phyloP scores from a whole-genome alignment of 2,797 vertebrate genomes.

The Myotis findleyi region DNA sequence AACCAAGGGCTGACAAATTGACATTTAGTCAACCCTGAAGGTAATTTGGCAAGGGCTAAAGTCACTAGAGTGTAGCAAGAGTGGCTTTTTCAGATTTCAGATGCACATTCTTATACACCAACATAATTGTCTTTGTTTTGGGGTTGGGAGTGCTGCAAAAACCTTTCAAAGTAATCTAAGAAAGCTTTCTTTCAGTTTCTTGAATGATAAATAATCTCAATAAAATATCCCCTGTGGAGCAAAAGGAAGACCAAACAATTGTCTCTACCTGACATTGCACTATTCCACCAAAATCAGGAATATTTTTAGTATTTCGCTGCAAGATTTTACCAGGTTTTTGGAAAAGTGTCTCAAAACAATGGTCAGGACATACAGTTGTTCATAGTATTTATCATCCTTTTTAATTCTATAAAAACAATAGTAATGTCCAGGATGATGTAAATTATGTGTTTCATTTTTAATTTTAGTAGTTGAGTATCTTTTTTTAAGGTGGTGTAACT shows the following conservation, averaged over 20 bases:
- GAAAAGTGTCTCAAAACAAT: not conserved
- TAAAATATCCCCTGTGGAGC: not conserved
- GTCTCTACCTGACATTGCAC: not conserved
- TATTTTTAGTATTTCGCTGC: not conserved
- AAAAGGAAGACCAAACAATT: not conserved
- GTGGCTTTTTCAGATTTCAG: not conserved
- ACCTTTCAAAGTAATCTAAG: not conserved
- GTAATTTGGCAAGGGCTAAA: not conserved
- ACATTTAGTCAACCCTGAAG: not conserved
- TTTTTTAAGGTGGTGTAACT: not conserved
- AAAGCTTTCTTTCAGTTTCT: not conserved
- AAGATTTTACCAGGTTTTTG: not conserved
- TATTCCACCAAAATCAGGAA: not conserved
- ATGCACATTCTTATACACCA: not conserved
- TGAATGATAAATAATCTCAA: not conserved
- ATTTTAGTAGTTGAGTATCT: not conserved
- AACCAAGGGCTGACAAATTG: not conserved
- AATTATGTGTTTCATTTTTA: not conserved
- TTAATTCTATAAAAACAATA: not conserved
- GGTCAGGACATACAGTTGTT: not conserved
- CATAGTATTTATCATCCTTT: not conserved
- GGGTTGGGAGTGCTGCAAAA: not conserved
- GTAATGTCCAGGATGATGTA: not conserved
- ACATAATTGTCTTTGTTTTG: not conserved
- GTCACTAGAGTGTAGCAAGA: not conserved